These are phyloP conservation scores for Lerema accius DNA, from an alignment of 1,140 invertebrate genomes.

Conservation along the genomic window DNA sequence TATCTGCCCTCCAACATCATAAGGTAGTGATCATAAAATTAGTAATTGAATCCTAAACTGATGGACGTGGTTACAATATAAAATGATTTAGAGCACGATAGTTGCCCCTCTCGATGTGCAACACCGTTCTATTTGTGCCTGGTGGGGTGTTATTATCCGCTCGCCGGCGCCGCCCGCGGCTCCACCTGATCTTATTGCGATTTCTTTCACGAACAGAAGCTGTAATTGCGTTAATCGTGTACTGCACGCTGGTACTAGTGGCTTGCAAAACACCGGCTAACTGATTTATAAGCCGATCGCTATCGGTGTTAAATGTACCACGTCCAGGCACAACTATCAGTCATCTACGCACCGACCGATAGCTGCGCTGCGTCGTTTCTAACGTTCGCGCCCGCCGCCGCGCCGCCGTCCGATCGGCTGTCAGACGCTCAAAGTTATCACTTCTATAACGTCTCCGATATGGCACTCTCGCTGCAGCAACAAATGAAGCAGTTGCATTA, in stretches of 20 bases:
- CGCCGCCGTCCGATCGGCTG: constrained; percentile 51
- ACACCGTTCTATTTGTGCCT: constrained; percentile 57
- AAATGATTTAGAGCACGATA: constrained; percentile 50
- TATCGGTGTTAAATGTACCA: constrained; percentile 55
- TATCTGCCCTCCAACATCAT: not conserved
- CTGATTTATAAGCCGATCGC: constrained; percentile 60
- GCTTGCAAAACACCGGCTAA: constrained; percentile 57
- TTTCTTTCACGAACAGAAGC: constrained; percentile 72
- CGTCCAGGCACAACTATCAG: constrained; percentile 58
- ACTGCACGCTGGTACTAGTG: constrained; percentile 39
- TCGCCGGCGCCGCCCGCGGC: constrained; percentile 56
- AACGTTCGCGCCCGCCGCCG: constrained; percentile 29
- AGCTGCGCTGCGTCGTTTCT: constrained; percentile 41
- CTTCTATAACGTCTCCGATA: constrained; percentile 67
- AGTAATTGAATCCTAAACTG: constrained; percentile 29
- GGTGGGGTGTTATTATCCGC: constrained; percentile 69
- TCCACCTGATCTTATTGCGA: constrained; percentile 59
- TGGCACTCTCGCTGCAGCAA: constrained; percentile 70
- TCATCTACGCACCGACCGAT: constrained; percentile 53
- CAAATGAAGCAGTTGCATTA: constrained; percentile 81
- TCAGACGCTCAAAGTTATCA: constrained; percentile 71
- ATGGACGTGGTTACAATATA: constrained; percentile 24
- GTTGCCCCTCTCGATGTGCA: constrained; percentile 34
- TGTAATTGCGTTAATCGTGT: constrained; percentile 58
- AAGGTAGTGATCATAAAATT: constrained; percentile 18